Evolutionary conservation across 2,888 invertebrate genomes (phyloP).

Genomic region (Tenthredo scrophulariae): DNA sequence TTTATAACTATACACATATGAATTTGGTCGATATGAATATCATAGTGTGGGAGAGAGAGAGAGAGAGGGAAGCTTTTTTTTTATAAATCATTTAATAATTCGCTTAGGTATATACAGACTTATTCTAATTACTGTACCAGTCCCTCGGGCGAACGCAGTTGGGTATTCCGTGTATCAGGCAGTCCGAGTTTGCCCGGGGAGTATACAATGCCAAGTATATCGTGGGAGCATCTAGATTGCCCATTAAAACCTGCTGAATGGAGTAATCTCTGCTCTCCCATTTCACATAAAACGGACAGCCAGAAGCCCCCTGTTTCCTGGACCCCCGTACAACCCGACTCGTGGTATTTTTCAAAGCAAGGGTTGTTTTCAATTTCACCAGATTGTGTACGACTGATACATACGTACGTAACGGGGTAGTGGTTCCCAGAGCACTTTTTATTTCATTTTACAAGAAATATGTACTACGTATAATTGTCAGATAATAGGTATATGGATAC

Average conservation of each 20-base stretch:
- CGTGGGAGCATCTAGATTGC: conserved; percentile 62
- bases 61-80: background rate
- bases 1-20: background rate
- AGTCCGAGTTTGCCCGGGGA: conserved; percentile 35
- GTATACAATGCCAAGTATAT: conserved; percentile 50
- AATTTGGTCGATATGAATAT: background rate
- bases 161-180: conserved; percentile 5
- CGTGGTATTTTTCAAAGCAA: conserved; percentile 55
- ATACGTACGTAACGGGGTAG: background rate
- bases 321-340: conserved; percentile 40
- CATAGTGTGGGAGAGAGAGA: background rate
- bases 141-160: conserved; percentile 25
- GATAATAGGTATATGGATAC: background rate
- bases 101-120: background rate
- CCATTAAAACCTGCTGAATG: conserved; percentile 69
- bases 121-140: conserved; percentile 43
- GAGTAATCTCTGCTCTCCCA: conserved; percentile 60
- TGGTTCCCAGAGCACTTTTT: background rate
- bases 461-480: background rate
- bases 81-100: conserved; percentile 6
- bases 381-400: conserved; percentile 62
- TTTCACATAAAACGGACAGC: conserved; percentile 44
- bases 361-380: conserved; percentile 70
- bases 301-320: conserved; percentile 42
- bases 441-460: background rate